These are phyloP conservation scores for Agrilus biguttatus DNA, from an alignment of 2,888 invertebrate genomes.

Conservation along the genomic window DNA sequence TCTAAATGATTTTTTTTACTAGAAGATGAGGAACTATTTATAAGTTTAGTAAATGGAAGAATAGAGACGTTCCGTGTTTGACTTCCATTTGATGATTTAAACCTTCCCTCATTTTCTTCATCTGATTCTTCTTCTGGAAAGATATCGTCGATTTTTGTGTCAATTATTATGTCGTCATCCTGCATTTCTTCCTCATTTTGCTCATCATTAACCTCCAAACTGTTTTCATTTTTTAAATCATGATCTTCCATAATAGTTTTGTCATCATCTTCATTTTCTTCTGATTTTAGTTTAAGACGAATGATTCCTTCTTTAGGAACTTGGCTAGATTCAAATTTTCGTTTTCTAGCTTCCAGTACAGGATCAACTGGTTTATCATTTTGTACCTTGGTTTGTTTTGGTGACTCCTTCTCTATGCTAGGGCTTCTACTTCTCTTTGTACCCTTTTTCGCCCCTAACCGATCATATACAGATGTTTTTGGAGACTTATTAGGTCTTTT, in stretches of 20 bases:
- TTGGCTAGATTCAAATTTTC: conserved; percentile 37
- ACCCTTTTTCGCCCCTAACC: conserved; percentile 13
- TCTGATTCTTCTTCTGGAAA: conserved; percentile 30
- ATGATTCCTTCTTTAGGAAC: conserved; percentile 35
- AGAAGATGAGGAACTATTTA: conserved; percentile 4
- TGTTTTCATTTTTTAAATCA: not conserved
- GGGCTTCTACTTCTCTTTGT: conserved; percentile 8
- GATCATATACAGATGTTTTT: conserved; percentile 15
- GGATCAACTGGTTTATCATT: conserved; percentile 23
- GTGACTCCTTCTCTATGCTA: conserved; percentile 11
- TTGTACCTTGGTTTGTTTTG: conserved; percentile 2
- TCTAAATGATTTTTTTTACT: no score
- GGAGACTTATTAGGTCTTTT: conserved; percentile 5
- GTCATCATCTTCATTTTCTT: conserved; percentile 2
- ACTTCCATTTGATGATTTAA: conserved; percentile 16
- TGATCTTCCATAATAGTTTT: conserved; percentile 8
- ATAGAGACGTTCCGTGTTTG: conserved; percentile 7
- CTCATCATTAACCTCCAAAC: not conserved
- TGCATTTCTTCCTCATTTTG: conserved; percentile 5
- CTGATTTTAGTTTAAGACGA: conserved; percentile 25
- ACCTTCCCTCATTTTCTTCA: conserved; percentile 29
- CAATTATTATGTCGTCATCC: conserved; percentile 16
- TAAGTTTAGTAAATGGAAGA: conserved; percentile 11
- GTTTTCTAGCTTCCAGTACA: conserved; percentile 35
- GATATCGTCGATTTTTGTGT: conserved; percentile 23